These are phyloP conservation scores for Rhaphigaster nebulosa DNA, from an alignment of 2,888 invertebrate species.

Conservation along the genomic window DNA sequence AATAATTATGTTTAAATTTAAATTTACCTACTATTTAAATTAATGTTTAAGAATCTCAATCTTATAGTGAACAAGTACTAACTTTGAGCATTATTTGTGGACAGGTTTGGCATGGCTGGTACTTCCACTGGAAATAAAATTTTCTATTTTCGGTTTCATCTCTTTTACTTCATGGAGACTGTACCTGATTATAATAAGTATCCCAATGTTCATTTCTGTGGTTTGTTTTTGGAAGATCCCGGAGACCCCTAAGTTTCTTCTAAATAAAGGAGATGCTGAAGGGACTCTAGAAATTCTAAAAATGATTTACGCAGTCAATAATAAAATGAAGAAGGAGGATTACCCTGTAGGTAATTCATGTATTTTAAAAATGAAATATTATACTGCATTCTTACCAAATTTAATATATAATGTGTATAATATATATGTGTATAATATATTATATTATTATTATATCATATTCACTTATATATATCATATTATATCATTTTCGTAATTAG, in stretches of 20 bases:
- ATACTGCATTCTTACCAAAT: neutral
- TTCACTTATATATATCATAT: no score
- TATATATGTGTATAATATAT: no score
- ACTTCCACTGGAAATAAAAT: neutral
- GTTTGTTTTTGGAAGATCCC: slow-evolving; percentile 14
- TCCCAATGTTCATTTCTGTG: slow-evolving; percentile 30
- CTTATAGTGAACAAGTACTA: neutral
- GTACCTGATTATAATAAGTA: neutral
- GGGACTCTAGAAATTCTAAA: slow-evolving; percentile 44
- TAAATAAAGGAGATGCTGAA: slow-evolving; percentile 7
- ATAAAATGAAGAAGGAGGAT: slow-evolving; percentile 13
- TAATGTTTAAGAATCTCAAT: no score
- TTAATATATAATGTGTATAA: no score
- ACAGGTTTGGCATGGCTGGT: slow-evolving; percentile 53
- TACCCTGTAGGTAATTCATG: slow-evolving; percentile 44
- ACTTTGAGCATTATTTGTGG: neutral
- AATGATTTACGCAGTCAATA: slow-evolving; percentile 25
- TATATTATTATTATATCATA: no score
- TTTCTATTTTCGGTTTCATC: neutral
- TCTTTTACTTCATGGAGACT: slow-evolving; percentile 47
- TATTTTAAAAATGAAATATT: neutral
- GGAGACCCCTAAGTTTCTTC: slow-evolving; percentile 51
- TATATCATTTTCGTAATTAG: no score
- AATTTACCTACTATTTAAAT: no score
- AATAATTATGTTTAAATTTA: no score